Conservation (phyloP, 2,797 vertebrate genomes). For the Salarias fasciatus region DNA sequence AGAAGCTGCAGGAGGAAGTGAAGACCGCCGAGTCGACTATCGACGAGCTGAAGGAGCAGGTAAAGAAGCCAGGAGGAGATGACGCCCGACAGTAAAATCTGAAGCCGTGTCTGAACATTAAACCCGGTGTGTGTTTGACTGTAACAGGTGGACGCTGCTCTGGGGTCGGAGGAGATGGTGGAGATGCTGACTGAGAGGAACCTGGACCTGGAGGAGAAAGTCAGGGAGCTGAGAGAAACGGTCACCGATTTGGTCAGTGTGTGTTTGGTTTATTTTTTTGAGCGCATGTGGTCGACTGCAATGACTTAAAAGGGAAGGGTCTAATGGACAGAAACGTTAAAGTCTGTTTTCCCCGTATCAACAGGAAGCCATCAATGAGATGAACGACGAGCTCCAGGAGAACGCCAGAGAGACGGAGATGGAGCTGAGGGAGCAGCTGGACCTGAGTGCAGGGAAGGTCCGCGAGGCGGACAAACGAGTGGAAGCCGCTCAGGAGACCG, state of each 20-base stretch:
- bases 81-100: too few relatives aligned
- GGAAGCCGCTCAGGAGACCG: constrained; percentile 95
- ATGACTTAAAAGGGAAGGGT: too few relatives aligned
- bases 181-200: constrained; percentile 96
- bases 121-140: neutral
- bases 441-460: constrained; percentile 86
- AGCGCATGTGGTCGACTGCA: too few relatives aligned
- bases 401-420: constrained; percentile 96
- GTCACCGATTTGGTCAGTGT: constrained; percentile 91
- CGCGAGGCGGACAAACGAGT: constrained; percentile 92
- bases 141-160: constrained; percentile 92
- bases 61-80: constrained; percentile 43
- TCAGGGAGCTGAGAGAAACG: constrained; percentile 93
- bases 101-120: too few relatives aligned
- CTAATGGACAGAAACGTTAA: neutral
- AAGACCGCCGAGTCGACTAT: constrained; percentile 89
- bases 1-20: constrained; percentile 92
- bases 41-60: constrained; percentile 98
- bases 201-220: constrained; percentile 97
- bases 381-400: constrained; percentile 99
- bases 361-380: constrained; percentile 98
- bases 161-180: constrained; percentile 98
- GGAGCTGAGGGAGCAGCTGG: constrained; percentile 95
- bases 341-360: constrained; percentile 43
- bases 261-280: too few relatives aligned